These are phyloP conservation scores for Hoplostethus mediterraneus DNA, from an alignment of 2,797 vertebrate genomes.

Conservation along the genomic window DNA sequence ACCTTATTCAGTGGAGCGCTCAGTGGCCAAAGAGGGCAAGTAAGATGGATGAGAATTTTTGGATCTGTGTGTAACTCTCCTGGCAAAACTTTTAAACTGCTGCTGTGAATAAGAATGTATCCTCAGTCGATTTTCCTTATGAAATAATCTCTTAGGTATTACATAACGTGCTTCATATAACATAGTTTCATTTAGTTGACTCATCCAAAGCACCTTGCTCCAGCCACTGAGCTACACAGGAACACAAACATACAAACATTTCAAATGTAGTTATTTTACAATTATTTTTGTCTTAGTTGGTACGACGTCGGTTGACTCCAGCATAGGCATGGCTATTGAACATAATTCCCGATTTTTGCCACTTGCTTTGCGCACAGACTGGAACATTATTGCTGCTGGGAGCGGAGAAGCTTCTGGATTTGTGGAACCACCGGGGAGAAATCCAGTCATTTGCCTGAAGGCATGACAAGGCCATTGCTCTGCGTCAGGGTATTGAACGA, in stretches of 20 bases:
- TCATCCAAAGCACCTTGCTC: background rate
- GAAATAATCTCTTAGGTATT: background rate
- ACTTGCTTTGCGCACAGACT: constrained; percentile 27
- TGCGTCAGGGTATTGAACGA: constrained; percentile 70
- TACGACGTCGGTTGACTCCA: background rate
- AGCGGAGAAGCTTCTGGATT: constrained; percentile 42
- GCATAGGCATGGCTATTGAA: background rate
- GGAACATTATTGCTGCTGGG: constrained; percentile 26
- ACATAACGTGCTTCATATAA: background rate
- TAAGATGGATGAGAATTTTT: background rate
- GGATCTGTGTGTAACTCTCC: background rate
- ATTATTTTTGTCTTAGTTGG: background rate
- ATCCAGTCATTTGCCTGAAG: constrained; percentile 68
- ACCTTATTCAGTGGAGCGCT: background rate
- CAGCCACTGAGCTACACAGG: background rate
- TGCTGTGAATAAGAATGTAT: background rate
- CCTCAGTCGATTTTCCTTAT: background rate
- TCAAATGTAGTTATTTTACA: background rate
- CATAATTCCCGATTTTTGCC: constrained; percentile 32
- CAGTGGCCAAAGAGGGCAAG: background rate
- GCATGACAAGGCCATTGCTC: constrained; percentile 75
- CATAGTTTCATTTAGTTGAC: background rate
- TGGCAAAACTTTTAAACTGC: background rate
- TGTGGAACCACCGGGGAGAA: constrained; percentile 55
- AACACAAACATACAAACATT: background rate